Percentiles rank a stretch among this genome's conserved stretches.
phyloP scores from a whole-genome alignment of 2,888 invertebrate species.

The Papilio protenor region DNA sequence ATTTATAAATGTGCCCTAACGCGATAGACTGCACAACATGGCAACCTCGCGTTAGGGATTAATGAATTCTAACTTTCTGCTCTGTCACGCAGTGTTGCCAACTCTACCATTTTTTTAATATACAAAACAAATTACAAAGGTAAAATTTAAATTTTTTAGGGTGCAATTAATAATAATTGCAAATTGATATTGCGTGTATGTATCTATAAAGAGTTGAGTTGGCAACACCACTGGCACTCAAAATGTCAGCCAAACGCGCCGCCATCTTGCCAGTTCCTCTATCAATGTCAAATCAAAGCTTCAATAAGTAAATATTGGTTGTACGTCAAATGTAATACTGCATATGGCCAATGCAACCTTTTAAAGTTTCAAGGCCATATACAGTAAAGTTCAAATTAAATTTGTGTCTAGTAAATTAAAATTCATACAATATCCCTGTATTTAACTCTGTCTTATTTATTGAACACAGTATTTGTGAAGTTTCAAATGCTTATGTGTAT shows the following conservation, averaged over 20 bases:
- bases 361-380: conserved; percentile 9
- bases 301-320: conserved; percentile 63
- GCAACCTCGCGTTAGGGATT: conserved; percentile 1
- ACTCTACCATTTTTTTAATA: neutral
- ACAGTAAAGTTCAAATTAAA: conserved; percentile 55
- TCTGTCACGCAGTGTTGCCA: conserved; percentile 4
- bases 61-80: conserved; percentile 6
- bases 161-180: neutral
- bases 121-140: neutral
- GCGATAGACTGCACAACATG: conserved; percentile 17
- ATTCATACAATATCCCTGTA: conserved; percentile 83
- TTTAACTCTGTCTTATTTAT: conserved; percentile 81
- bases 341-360: conserved; percentile 43
- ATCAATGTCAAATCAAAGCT: conserved; percentile 83
- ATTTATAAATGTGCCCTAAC: conserved; percentile 50
- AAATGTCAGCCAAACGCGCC: conserved; percentile 68
- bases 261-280: conserved; percentile 60
- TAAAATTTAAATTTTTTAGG: neutral
- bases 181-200: neutral
- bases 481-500: conserved; percentile 63
- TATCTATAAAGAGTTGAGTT: neutral
- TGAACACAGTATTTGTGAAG: conserved; percentile 75
- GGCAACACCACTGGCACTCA: neutral
- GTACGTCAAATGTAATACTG: conserved; percentile 56
- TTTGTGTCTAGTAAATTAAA: conserved; percentile 68